Evolutionary conservation across 2,888 invertebrate species (phyloP).

Genomic region (Melieria picta): DNA sequence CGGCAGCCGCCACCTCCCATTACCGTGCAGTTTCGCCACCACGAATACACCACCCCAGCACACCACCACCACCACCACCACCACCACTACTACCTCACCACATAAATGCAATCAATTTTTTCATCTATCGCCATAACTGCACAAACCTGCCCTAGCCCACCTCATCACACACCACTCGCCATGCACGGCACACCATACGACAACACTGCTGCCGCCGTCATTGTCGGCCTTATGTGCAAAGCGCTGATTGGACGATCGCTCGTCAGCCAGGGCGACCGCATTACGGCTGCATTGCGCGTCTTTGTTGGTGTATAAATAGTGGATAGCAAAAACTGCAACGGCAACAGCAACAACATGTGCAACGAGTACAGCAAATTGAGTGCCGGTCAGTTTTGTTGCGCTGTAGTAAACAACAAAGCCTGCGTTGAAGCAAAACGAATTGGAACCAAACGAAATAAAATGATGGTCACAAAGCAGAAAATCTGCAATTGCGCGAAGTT

Average conservation of each 20-base stretch:
- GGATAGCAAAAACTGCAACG: too few species aligned
- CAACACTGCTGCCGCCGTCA: constrained; percentile 13
- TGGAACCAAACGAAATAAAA: too few species aligned
- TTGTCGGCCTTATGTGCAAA: constrained; percentile 23
- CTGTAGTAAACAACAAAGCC: neutral
- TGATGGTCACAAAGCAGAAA: too few species aligned
- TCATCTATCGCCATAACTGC: neutral
- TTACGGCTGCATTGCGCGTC: too few species aligned
- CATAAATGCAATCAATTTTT: constrained; percentile 24
- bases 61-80: constrained; percentile 43
- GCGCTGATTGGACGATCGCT: constrained; percentile 1
- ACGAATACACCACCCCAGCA: constrained; percentile 46
- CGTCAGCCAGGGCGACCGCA: too few species aligned
- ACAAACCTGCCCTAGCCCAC: too few species aligned
- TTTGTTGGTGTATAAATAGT: too few species aligned
- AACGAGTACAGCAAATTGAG: neutral
- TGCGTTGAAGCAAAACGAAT: constrained; percentile 24
- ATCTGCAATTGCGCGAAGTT: too few species aligned
- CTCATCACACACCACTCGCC: too few species aligned
- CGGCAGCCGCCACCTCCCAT: constrained; percentile 33
- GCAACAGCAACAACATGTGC: too few species aligned
- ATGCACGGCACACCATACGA: too few species aligned
- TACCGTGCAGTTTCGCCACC: constrained; percentile 26
- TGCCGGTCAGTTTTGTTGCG: neutral
- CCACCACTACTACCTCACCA: neutral